These are phyloP conservation scores for Plebejus argus DNA, from an alignment of 2,888 invertebrate genomes.

Conservation along the genomic window DNA sequence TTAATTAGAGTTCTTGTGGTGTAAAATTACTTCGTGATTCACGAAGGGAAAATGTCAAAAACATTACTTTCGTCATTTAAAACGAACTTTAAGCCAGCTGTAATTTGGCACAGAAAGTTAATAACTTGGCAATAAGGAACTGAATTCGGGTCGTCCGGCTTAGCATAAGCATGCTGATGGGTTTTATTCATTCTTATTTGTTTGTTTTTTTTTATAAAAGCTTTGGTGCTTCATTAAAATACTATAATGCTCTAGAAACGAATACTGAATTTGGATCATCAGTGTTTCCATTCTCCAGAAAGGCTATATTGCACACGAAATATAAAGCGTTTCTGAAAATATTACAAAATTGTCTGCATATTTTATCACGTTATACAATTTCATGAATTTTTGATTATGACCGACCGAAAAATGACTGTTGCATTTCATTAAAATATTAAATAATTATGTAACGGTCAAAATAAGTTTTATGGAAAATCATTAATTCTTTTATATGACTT, in stretches of 20 bases:
- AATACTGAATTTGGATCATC: background rate
- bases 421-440: too few species aligned
- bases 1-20: background rate
- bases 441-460: too few species aligned
- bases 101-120: conserved; percentile 39
- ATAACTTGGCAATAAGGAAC: conserved; percentile 38
- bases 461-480: too few species aligned
- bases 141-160: conserved; percentile 13
- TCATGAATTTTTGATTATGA: too few species aligned
- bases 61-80: background rate
- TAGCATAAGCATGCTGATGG: background rate
- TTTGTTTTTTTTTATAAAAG: too few species aligned
- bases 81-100: conserved; percentile 36
- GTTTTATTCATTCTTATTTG: background rate
- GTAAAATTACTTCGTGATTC: background rate
- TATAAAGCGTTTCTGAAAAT: too few species aligned
- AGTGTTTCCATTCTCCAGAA: too few species aligned
- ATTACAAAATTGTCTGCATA: too few species aligned
- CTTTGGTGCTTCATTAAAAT: background rate
- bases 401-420: too few species aligned
- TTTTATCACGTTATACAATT: too few species aligned
- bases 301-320: too few species aligned
- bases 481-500: too few species aligned
- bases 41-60: background rate
- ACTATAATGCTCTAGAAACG: background rate